These are phyloP conservation scores for Steinernema khuongi DNA, from an alignment of 1,140 invertebrate genomes.

Conservation along the genomic window DNA sequence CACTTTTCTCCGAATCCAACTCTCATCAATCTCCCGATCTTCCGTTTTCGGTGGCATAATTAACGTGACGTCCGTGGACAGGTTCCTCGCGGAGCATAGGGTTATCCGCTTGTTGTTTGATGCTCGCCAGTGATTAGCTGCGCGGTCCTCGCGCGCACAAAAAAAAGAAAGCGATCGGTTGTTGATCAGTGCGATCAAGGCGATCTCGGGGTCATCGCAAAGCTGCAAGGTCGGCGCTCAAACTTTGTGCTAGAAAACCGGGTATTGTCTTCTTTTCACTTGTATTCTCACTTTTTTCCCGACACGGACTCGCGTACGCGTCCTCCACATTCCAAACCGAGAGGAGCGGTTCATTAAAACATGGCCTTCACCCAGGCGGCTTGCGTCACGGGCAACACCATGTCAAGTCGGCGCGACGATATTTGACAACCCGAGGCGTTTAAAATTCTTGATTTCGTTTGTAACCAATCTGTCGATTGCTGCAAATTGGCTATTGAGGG, in stretches of 20 bases:
- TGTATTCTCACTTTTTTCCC: constrained; percentile 1
- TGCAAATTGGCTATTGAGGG: no score
- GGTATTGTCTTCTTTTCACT: neutral
- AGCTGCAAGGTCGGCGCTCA: neutral
- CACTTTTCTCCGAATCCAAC: neutral
- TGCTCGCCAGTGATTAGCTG: neutral
- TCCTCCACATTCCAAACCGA: constrained; percentile 4
- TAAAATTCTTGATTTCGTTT: neutral
- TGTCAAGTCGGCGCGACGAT: neutral
- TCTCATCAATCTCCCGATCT: constrained; percentile 6
- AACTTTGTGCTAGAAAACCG: no score
- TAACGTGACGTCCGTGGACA: neutral
- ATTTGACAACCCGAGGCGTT: neutral
- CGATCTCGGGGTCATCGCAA: neutral
- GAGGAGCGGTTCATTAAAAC: neutral
- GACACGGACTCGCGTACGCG: neutral
- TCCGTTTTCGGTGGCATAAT: neutral
- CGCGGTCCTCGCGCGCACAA: neutral
- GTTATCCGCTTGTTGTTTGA: constrained; percentile 10
- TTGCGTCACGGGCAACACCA: neutral
- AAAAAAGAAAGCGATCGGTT: neutral
- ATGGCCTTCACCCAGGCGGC: neutral
- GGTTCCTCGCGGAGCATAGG: no score
- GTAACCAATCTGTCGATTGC: neutral
- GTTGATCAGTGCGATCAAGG: neutral